These are phyloP conservation scores for Bovichtus variegatus DNA, from an alignment of 2,797 vertebrate genomes.

Conservation along the genomic window DNA sequence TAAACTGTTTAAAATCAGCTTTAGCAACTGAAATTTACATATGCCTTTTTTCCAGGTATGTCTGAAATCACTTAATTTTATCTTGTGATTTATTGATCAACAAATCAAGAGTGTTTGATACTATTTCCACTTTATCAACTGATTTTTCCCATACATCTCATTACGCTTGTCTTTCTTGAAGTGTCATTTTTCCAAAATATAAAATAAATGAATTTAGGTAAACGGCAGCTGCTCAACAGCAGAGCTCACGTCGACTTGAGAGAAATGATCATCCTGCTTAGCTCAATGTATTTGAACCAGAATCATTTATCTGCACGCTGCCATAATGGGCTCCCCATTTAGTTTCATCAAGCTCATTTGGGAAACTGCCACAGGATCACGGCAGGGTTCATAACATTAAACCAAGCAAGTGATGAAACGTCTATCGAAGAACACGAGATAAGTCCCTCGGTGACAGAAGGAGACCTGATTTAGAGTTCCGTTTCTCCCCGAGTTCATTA, in stretches of 20 bases:
- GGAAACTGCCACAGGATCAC: slow-evolving; percentile 65
- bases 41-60: not conserved
- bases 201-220: slow-evolving; percentile 37
- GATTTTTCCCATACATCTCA: not conserved
- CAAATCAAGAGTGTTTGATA: not conserved
- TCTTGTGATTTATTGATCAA: not conserved
- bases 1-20: not conserved
- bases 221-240: slow-evolving; percentile 56
- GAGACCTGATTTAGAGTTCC: slow-evolving; percentile 67
- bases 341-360: slow-evolving; percentile 75
- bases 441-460: slow-evolving; percentile 63
- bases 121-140: not conserved
- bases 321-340: slow-evolving; percentile 65
- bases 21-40: not conserved
- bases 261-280: slow-evolving; percentile 49
- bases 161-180: not conserved
- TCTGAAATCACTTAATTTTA: not conserved
- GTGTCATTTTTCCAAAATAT: not conserved
- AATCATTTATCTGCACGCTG: slow-evolving; percentile 50
- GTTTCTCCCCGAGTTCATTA: slow-evolving; percentile 66
- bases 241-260: slow-evolving; percentile 48
- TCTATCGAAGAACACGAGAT: slow-evolving; percentile 46
- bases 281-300: slow-evolving; percentile 31
- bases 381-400: slow-evolving; percentile 69
- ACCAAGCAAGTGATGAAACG: slow-evolving; percentile 75